These are phyloP conservation scores for Phylloscopus whistleri DNA, from an alignment of 2,113 vertebrate genomes.

Conservation along the genomic window DNA sequence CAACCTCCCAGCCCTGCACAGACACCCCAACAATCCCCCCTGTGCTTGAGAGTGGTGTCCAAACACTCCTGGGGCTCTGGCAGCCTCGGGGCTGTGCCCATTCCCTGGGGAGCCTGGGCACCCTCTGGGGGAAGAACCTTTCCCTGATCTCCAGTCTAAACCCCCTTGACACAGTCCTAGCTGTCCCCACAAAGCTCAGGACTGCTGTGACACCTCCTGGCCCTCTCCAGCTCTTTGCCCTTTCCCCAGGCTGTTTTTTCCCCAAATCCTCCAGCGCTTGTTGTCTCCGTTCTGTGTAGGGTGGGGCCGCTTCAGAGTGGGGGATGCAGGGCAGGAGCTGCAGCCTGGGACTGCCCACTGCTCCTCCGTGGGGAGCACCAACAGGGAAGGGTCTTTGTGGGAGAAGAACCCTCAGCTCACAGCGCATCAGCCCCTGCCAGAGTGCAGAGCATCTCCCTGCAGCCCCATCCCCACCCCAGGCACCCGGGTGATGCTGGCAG, in stretches of 20 bases:
- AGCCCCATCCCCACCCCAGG: not conserved
- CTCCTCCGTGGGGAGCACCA: fast-evolving
- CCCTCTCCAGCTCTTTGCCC: not conserved
- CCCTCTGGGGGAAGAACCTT: not conserved
- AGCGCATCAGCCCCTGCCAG: not conserved
- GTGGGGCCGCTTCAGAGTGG: fast-evolving
- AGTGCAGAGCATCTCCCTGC: not conserved
- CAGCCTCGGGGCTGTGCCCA: fast-evolving
- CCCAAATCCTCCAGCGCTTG: fast-evolving
- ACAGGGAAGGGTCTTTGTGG: not conserved
- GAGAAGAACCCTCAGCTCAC: not conserved
- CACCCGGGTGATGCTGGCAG: not conserved
- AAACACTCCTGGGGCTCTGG: not conserved
- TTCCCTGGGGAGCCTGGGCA: not conserved
- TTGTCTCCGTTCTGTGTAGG: not conserved
- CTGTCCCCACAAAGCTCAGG: not conserved
- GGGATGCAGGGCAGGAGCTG: not conserved
- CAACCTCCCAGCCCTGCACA: not conserved
- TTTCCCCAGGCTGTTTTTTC: not conserved
- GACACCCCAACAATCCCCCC: not conserved
- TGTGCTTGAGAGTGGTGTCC: not conserved
- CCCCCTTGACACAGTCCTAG: not conserved
- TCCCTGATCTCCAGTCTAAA: not conserved
- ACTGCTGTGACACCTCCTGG: not conserved
- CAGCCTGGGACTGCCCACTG: not conserved